Evolutionary conservation across 1,140 invertebrate genomes (phyloP), one percentile per base, ranked within the genome.

Genomic region (Drosophila tropicalis): DNA sequence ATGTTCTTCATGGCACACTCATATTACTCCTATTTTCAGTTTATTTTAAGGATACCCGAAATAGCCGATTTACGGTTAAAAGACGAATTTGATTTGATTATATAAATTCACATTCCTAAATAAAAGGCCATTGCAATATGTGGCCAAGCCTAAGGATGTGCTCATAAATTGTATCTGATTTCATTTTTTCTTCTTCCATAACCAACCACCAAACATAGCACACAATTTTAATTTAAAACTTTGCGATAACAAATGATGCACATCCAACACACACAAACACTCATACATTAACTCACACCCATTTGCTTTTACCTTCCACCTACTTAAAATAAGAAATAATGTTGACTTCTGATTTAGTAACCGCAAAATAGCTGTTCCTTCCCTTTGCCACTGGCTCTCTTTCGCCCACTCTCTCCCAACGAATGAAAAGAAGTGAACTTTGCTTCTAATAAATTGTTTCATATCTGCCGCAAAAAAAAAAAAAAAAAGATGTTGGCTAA

Each of bases 181-280:
- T 54, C 44, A 22, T 57, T 12, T 22, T 47, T 39, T 29, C 29
- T 29, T 29, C 29, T 47, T 29, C 54, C 66, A 63, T 73, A 51
- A 2, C 44, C 44, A 22, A 10, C 44, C 19, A 51, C 44, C 22
- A 22, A 51, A 51, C 10, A 51, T 36, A 51, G 67, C 56, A 62
- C 54, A 19, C 80, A 57, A 66, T 89, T 85, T 89, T 89, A 89
- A 89, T 89, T 89, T 89, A 81, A 89, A 89, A 89, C 85, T 89
- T 89, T 78, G 84, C 77, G 84, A 89, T 89, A 89, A 89, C 85
- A 89, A 89, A 89, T 89, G 84, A 90, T 84, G 85, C 74, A 84
- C 80, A 84, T 72, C 77, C 79, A 58, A 34, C 25, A 17, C 55
- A 57, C 66, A 70, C 63, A 13, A 47, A 66, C 40, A 13, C 64